phyloP scores from a whole-genome alignment of 2,113 vertebrate species.

The Campylomormyrus tamandua region DNA sequence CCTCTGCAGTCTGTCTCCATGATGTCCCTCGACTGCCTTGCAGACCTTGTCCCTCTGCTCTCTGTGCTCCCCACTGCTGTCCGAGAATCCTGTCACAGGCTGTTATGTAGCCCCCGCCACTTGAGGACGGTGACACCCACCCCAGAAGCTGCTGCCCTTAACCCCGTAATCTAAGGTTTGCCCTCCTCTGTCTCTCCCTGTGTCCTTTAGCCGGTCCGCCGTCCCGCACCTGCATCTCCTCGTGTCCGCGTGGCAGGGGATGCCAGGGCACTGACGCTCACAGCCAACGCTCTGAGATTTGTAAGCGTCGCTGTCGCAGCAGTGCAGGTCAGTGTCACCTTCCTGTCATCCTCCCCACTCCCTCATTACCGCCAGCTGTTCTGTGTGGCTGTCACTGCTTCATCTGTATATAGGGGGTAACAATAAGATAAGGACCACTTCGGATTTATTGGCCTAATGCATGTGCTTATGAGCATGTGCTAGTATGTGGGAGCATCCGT shows the following conservation, averaged over 20 bases:
- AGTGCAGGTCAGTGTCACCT: conserved; percentile 33
- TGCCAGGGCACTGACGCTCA: conserved; percentile 46
- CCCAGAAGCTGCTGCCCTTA: not conserved
- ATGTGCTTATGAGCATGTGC: not conserved
- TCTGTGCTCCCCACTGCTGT: not conserved
- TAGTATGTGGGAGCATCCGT: not conserved
- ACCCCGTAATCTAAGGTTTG: not conserved
- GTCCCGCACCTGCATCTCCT: conserved; percentile 36
- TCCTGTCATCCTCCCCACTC: not conserved
- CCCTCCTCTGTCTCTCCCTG: not conserved
- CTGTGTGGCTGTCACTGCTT: not conserved
- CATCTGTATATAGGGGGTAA: not conserved
- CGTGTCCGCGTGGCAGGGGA: conserved; percentile 45
- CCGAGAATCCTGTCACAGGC: not conserved
- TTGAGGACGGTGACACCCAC: not conserved
- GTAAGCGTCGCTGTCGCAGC: conserved; percentile 15
- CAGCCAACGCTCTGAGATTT: conserved; percentile 38
- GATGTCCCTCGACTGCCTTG: not conserved
- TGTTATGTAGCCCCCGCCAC: not conserved
- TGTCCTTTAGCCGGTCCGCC: conserved; percentile 26
- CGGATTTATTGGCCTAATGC: not conserved
- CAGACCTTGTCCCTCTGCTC: not conserved
- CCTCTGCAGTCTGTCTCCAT: not conserved
- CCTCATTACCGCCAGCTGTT: not conserved
- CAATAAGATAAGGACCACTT: not conserved